A percentile compares a stretch with the other conserved stretches of the same genome.
phyloP scores from a whole-genome alignment of 2,113 vertebrate genomes.

The Neogobius melanostomus region DNA sequence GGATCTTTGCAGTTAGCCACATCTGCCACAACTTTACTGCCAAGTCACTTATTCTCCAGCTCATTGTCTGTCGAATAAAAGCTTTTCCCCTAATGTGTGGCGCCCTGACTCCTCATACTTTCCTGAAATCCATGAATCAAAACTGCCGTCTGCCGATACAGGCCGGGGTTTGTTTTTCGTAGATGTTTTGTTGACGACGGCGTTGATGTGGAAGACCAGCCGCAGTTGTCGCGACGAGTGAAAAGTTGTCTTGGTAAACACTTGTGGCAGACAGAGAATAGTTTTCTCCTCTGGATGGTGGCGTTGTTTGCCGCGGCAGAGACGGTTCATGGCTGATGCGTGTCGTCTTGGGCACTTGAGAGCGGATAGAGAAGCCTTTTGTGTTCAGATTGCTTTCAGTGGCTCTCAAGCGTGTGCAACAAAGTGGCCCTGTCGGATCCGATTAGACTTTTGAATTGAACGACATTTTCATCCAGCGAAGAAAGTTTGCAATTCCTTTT shows the following conservation, averaged over 20 bases:
- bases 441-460: constrained; percentile 35
- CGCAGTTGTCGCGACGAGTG: constrained; percentile 14
- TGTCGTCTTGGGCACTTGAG: constrained; percentile 38
- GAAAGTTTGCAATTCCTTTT: not conserved
- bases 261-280: constrained; percentile 43
- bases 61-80: constrained; percentile 24
- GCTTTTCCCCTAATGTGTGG: constrained; percentile 13
- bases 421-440: constrained; percentile 40
- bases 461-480: not conserved
- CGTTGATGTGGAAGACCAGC: constrained; percentile 8
- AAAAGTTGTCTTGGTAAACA: constrained; percentile 47
- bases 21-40: constrained; percentile 21
- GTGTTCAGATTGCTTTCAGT: constrained; percentile 22
- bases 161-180: not conserved
- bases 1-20: constrained; percentile 3
- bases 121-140: not conserved
- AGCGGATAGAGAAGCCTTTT: constrained; percentile 53
- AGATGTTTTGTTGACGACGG: not conserved
- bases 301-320: constrained; percentile 39
- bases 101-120: not conserved
- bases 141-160: not conserved
- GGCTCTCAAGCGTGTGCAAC: constrained; percentile 34
- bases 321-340: constrained; percentile 21
- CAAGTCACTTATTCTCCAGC: constrained; percentile 11
- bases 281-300: constrained; percentile 30